Evolutionary conservation across 2,888 invertebrate species (phyloP), one percentile per base, ranked within the genome.

Genomic region (Sesamia inferens): DNA sequence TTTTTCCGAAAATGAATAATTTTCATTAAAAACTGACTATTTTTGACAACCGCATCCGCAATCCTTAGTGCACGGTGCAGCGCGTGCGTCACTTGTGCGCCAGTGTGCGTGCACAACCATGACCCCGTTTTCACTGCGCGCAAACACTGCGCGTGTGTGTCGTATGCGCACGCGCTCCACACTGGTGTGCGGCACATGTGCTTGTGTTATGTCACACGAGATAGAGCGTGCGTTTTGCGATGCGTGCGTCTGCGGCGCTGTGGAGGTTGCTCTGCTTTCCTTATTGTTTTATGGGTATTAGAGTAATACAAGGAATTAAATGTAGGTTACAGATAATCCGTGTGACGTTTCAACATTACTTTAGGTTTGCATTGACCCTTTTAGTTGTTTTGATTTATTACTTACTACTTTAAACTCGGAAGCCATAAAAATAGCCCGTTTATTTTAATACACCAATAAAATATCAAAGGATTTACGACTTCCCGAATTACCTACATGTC

Each of bases 81-180:
- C 82, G 86, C 86, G 86, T 87, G 87, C 89, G 88, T 87, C 88
- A 86, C 83, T 74, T 31, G 70, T 59, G 71, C 78, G 77, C 79
- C 71, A 74, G 87, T 85, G 89, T 89, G 91, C 87, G 90, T 82
- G 88, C 80, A 88, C 90, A 92, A 89, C 95, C 95, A 86, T 95
- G 95, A 95, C 95, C 95, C 89, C 92, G 91, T 94, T 95, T 92
- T 91, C 91, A 88, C 90, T 90, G 92, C 91, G 90, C 90, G 89
- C 90, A 88, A 85, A 84, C 86, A 77, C 19, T 57, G 72, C 75
- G 59, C 73, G 64, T 74, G 71, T 83, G 82, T 83, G 82, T 65
- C 57, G 71, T 70, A 71, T 72, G 65, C 69, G 68, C 48, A n/a
- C 54, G 31, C 0, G 54, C 42, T 64, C 5, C 19, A 80, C 74